phyloP scores from a whole-genome alignment of 64 coral and sea anemone genomes.

The Montipora capricornis region DNA sequence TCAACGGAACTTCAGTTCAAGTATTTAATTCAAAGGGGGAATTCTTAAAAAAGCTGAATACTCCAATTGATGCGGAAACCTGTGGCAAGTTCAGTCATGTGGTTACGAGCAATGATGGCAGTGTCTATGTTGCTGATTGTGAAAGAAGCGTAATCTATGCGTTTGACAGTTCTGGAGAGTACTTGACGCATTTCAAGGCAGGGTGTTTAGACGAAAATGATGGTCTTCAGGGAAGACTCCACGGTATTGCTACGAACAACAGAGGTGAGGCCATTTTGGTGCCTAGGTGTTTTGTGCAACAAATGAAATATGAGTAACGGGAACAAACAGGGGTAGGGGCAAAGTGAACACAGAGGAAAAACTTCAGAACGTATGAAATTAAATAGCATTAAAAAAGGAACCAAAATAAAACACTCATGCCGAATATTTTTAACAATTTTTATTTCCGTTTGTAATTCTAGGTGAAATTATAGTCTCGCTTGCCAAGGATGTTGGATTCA shows the following conservation, averaged over 20 bases:
- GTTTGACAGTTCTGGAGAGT: conserved; percentile 43
- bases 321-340: too few relatives aligned
- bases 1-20: conserved; percentile 40
- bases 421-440: background rate
- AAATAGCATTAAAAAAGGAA: too few relatives aligned
- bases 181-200: conserved; percentile 43
- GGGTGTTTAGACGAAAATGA: conserved; percentile 58
- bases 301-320: too few relatives aligned
- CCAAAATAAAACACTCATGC: too few relatives aligned
- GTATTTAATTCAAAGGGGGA: conserved; percentile 62
- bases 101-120: background rate
- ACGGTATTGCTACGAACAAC: conserved; percentile 58
- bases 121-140: conserved; percentile 65
- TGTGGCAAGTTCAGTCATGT: conserved; percentile 50
- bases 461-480: conserved; percentile 71
- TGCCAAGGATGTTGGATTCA: conserved; percentile 69
- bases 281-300: too few relatives aligned
- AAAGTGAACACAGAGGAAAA: too few relatives aligned
- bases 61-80: background rate
- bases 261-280: conserved; percentile 19
- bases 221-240: conserved; percentile 52
- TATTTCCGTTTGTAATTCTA: background rate
- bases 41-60: conserved; percentile 37
- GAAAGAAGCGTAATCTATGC: conserved; percentile 61
- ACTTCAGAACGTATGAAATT: too few relatives aligned